These are phyloP conservation scores for Euplagia quadripunctaria DNA, from an alignment of 2,888 invertebrate genomes.

Conservation along the genomic window DNA sequence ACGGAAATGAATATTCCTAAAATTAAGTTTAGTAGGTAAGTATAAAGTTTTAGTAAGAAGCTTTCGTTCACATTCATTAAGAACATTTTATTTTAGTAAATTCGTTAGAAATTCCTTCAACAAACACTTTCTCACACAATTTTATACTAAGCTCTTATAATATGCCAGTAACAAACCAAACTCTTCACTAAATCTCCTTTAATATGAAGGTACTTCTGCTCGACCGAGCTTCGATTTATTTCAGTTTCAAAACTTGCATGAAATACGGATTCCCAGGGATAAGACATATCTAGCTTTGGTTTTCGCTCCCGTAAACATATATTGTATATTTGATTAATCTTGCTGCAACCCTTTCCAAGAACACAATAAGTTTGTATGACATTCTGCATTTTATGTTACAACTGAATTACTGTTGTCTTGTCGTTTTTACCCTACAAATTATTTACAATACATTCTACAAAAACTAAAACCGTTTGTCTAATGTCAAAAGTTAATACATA, in stretches of 20 bases:
- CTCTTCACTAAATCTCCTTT: not conserved
- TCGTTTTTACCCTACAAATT: not conserved
- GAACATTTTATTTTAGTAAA: not conserved
- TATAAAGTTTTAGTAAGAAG: not conserved
- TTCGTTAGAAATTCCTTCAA: not conserved
- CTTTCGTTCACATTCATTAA: not conserved
- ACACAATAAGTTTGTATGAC: not conserved
- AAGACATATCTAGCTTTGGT: not conserved
- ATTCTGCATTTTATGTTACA: not conserved
- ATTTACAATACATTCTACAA: constrained; percentile 28
- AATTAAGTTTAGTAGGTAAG: not conserved
- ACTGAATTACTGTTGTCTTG: not conserved
- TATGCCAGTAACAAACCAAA: not conserved
- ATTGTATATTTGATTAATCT: not conserved
- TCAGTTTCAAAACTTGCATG: not conserved
- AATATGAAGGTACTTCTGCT: not conserved
- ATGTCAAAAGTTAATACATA: constrained; percentile 26
- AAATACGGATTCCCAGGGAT: not conserved
- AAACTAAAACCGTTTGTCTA: constrained; percentile 32
- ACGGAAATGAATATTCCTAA: not conserved
- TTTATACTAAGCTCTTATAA: not conserved
- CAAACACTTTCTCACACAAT: not conserved
- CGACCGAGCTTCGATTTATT: not conserved
- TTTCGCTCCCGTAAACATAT: constrained; percentile 1
- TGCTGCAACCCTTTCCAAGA: not conserved